Base-by-base conservation (phyloP, 2,888 invertebrate species). In the Odiellus spinosus region DNA sequence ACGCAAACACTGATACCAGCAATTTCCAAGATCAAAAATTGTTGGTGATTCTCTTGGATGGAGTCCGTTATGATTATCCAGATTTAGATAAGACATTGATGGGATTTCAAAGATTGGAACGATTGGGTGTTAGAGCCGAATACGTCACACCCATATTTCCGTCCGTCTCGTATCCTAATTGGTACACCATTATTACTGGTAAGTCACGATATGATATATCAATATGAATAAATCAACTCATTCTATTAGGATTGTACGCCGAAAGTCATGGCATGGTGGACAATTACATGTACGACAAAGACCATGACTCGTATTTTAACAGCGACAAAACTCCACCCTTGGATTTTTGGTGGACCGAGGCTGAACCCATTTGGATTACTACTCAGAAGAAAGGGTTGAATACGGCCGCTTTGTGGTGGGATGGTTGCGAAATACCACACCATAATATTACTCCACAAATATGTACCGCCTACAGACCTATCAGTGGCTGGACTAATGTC, bases 181-280 rank as follows among this genome's bases (percentile, higher is more conserved):
- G 52, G 53, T 56, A 55, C 35, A 46, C 53, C 2, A 52, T 56
- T 10, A 49, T 55, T 3, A 55, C 55, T 45, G 55, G 55, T 53
- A 32, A 26, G 45, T 46, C 20, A 11, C 38, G 12, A 26, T 6
- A 6, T 26, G 26, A 26, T 26, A 26, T 26, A 52, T 56, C 10
- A 49, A 54, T 3, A 55, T 53, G 44, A 53, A 53, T 53, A 32
- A 26, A 45, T 46, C 20, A 11, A 6, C 5, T 6, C 4, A 6
- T 26, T 4, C 4, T 26, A 26, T 26, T 21, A 46, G 55, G 55
- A 18, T 44, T 54, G 12, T 61, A 63, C 48, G 60, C 63, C 3
- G 65, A 65, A 53, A 57, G 47, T 19, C 66, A 66, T 53, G 63
- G 62, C 10, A 60, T 66, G 19, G 55, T 66, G 19, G 62, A 61